These are phyloP conservation scores for Physeter macrocephalus DNA, from an alignment of 2,113 vertebrate species.

Conservation along the genomic window DNA sequence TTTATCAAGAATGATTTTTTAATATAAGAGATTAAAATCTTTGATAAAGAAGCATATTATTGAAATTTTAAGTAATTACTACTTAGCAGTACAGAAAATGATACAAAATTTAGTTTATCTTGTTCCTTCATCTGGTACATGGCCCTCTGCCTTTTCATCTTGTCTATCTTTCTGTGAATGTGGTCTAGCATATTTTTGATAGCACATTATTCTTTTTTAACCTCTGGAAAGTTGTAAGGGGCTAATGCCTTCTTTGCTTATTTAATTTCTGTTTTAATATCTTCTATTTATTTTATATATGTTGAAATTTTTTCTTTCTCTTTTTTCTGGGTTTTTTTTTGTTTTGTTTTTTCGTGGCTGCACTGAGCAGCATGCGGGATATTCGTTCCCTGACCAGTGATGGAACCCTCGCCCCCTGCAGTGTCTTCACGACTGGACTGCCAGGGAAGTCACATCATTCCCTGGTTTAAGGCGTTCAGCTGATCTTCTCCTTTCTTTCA, in stretches of 20 bases:
- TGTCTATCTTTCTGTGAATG: no score
- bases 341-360: no score
- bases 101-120: background rate
- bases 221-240: background rate
- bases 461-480: background rate
- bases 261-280: background rate
- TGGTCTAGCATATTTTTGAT: background rate
- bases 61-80: slow-evolving; percentile 7
- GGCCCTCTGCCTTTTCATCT: no score
- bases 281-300: background rate
- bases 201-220: background rate
- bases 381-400: no score
- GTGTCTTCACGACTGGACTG: no score
- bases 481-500: background rate
- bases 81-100: background rate
- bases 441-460: background rate
- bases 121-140: no score
- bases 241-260: background rate
- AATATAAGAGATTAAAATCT: background rate
- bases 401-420: no score
- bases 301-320: background rate
- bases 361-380: no score
- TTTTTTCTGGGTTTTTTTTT: background rate
- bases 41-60: background rate
- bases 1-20: background rate